Conservation (phyloP, 2,888 invertebrate species). For the Agrochola macilenta region DNA sequence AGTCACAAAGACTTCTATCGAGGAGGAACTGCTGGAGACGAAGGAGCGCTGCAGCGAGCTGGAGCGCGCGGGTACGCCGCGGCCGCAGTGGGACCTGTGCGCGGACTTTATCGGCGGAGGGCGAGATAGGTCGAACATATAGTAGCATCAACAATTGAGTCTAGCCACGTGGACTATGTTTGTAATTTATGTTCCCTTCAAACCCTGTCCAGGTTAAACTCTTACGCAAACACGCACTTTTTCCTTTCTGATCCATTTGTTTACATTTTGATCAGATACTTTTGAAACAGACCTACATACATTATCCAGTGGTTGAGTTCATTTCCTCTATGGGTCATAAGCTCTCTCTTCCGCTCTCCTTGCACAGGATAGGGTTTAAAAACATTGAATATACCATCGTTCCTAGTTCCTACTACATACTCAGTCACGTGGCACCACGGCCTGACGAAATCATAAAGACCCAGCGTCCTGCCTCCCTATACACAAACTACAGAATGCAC, state of each 20-base stretch:
- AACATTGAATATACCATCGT: not conserved
- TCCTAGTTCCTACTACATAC: not conserved
- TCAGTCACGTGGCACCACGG: not conserved
- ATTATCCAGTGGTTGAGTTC: not conserved
- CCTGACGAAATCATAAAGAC: not conserved
- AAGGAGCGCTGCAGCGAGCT: slow-evolving; percentile 85
- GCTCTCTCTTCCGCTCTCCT: not conserved
- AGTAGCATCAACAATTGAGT: too few relatives aligned
- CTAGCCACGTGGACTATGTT: too few relatives aligned
- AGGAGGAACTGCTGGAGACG: slow-evolving; percentile 83
- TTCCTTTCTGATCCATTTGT: not conserved
- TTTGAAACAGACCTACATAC: too few relatives aligned
- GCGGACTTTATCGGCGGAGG: slow-evolving; percentile 89
- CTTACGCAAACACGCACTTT: too few relatives aligned
- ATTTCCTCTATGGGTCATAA: too few relatives aligned
- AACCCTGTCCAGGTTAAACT: too few relatives aligned
- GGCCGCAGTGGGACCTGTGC: slow-evolving; percentile 88
- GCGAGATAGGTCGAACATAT: slow-evolving; percentile 74
- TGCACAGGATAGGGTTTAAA: not conserved
- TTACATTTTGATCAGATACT: not conserved
- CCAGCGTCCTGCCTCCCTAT: not conserved
- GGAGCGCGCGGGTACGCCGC: slow-evolving; percentile 87
- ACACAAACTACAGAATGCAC: not conserved
- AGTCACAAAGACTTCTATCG: slow-evolving; percentile 79
- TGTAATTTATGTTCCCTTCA: too few relatives aligned